Evolutionary conservation across 1,140 invertebrate genomes (phyloP), one percentile per base, ranked within the genome.

Genomic region (Zaprionus inermis): DNA sequence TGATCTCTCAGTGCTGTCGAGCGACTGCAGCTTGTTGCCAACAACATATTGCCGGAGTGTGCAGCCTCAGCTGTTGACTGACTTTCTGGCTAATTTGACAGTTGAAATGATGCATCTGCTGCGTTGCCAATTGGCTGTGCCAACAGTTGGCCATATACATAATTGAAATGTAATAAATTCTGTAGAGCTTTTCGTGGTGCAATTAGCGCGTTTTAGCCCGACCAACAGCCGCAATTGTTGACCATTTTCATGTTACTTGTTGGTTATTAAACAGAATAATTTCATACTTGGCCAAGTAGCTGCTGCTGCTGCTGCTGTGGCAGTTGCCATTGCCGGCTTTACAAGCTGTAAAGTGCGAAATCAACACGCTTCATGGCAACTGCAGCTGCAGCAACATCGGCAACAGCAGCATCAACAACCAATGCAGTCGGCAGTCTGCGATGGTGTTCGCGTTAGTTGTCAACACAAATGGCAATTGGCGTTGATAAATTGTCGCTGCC

Each of bases 101-200:
- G 59, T 22, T 22, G 44, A 22, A 49, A 49, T 49, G 44, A 49
- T 49, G 44, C 44, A 18, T 44, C 55, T 44, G 59, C 51, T 88
- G 84, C 80, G 57, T 52, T 78, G 85, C 80, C 84, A 88, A 89
- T 84, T 89, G 83, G 67, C 52, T 67, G 73, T 68, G 69, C 46
- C 84, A 89, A 78, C 84, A 89, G 78, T 86, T 86, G 79, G 65
- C 83, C 82, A 86, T 86, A 86, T 80, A 89, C 85, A 88, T 88
- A 89, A 88, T 88, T 88, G 84, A 88, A 81, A 90, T 79, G 80
- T 88, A 89, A 88, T 88, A 88, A 88, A 88, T 88, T 88, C 84
- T 89, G 70, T 56, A 9, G 46, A 51, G 79, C 70, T 78, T 88
- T 88, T 88, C 81, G 84, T 89, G 74, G 71, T 44, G 82, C 84